phyloP scores from a whole-genome alignment of 2,797 vertebrate genomes.

The Manis pentadactyla region DNA sequence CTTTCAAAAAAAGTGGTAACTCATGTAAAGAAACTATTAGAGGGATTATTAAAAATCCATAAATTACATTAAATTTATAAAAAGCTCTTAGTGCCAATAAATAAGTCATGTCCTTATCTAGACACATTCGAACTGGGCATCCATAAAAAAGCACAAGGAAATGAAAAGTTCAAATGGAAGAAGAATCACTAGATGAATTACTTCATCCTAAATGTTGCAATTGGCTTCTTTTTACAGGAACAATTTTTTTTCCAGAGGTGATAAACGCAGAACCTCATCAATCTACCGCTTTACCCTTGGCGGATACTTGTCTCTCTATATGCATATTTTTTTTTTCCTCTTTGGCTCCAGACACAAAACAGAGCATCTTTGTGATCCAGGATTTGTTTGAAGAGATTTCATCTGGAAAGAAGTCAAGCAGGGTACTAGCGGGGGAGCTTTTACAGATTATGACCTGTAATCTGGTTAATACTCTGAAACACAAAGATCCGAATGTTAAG shows the following conservation, averaged over 20 bases:
- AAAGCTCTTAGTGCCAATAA: conserved; percentile 85
- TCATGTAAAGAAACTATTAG: conserved; percentile 79
- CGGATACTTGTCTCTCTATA: conserved; percentile 79
- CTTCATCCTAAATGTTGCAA: conserved; percentile 85
- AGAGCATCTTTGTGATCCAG: conserved; percentile 83
- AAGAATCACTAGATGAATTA: conserved; percentile 84
- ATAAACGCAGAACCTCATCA: conserved; percentile 85
- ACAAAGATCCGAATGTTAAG: conserved; percentile 85
- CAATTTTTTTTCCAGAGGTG: conserved; percentile 81
- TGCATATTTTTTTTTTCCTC: conserved; percentile 52
- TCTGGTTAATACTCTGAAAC: conserved; percentile 87
- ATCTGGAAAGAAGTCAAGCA: conserved; percentile 88
- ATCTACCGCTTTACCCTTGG: conserved; percentile 86
- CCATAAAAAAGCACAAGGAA: conserved; percentile 81
- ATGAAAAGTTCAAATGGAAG: conserved; percentile 83
- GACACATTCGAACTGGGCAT: conserved; percentile 81
- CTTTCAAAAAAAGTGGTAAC: conserved; percentile 78
- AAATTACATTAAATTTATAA: conserved; percentile 85
- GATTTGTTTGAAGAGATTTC: conserved; percentile 88
- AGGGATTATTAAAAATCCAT: conserved; percentile 80
- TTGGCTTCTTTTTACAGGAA: conserved; percentile 83
- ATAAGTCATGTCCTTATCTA: conserved; percentile 81
- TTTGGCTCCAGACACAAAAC: conserved; percentile 81
- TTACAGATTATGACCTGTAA: conserved; percentile 88
- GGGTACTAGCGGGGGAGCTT: conserved; percentile 86